Evolutionary conservation across 2,888 invertebrate species (phyloP).

Genomic region (Parelbella ahira): DNA sequence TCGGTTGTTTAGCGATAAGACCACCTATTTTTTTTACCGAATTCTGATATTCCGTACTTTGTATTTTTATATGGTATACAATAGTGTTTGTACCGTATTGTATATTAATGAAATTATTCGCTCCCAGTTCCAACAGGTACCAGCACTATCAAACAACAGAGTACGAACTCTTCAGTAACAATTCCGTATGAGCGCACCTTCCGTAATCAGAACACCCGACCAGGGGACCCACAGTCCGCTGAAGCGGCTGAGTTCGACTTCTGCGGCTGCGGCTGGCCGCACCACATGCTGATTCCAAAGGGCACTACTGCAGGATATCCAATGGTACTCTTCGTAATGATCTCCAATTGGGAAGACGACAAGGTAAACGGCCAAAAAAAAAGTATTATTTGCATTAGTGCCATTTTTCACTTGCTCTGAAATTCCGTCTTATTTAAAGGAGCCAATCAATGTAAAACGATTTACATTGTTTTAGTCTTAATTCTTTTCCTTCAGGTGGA

Average conservation of each 20-base stretch:
- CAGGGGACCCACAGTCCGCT: constrained; percentile 73
- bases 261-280: constrained; percentile 94
- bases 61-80: too few species aligned
- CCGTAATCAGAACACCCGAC: constrained; percentile 83
- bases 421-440: too few species aligned
- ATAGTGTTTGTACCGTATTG: too few species aligned
- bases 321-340: constrained; percentile 87
- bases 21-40: too few species aligned
- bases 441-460: too few species aligned
- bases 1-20: too few species aligned
- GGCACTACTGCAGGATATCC: constrained; percentile 84
- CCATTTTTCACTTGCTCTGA: too few species aligned
- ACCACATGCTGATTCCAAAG: constrained; percentile 88
- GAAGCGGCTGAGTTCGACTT: constrained; percentile 76
- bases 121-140: constrained; percentile 83
- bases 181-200: constrained; percentile 91
- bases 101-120: too few species aligned
- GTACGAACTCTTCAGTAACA: constrained; percentile 88
- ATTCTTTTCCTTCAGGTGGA: constrained; percentile 75
- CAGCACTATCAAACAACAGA: constrained; percentile 84
- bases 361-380: too few species aligned
- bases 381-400: too few species aligned
- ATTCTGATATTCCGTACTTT: too few species aligned
- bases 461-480: too few species aligned
- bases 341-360: constrained; percentile 86